Conservation (phyloP, 2,888 invertebrate species). For the Mesoligia furuncula region DNA sequence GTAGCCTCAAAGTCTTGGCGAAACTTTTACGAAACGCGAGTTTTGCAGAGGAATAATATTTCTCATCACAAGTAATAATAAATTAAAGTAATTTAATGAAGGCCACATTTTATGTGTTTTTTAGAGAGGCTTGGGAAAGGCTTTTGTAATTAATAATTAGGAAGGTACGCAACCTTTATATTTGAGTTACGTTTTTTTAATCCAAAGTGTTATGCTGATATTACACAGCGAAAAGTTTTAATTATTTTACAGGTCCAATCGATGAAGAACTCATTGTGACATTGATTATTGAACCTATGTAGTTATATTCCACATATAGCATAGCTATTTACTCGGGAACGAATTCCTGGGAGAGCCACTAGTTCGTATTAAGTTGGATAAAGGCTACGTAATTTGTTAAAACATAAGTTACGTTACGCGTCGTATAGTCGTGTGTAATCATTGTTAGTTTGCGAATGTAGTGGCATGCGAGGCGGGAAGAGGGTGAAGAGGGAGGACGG, state of each 20-base stretch:
- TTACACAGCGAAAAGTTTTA: slow-evolving; percentile 18
- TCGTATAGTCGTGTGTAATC: slow-evolving; percentile 52
- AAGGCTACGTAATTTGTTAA: slow-evolving; percentile 53
- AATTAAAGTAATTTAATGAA: slow-evolving; percentile 47
- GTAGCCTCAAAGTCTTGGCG: slow-evolving; percentile 52
- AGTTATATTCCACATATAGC: slow-evolving; percentile 18
- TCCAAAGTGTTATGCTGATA: slow-evolving; percentile 9
- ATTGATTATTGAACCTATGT: slow-evolving; percentile 26
- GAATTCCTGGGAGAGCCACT: slow-evolving; percentile 55
- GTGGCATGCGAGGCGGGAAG: slow-evolving; percentile 34
- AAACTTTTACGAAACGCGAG: slow-evolving; percentile 53
- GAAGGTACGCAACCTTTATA: slow-evolving; percentile 3
- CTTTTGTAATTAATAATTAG: slow-evolving; percentile 28
- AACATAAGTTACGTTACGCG: slow-evolving; percentile 55
- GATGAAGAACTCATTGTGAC: slow-evolving; percentile 13
- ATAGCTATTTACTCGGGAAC: slow-evolving; percentile 29
- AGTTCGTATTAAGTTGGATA: slow-evolving; percentile 55
- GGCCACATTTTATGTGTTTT: slow-evolving; percentile 20
- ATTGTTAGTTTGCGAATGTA: slow-evolving; percentile 62
- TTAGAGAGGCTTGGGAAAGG: slow-evolving; percentile 14
- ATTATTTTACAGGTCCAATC: slow-evolving; percentile 8
- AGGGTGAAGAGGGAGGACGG: slow-evolving; percentile 41
- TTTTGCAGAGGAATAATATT: slow-evolving; percentile 51
- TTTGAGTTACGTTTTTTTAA: slow-evolving; percentile 2
- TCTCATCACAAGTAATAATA: slow-evolving; percentile 53